Base-by-base conservation (phyloP, 2,113 vertebrate species). In the Sinosuthora webbiana region DNA sequence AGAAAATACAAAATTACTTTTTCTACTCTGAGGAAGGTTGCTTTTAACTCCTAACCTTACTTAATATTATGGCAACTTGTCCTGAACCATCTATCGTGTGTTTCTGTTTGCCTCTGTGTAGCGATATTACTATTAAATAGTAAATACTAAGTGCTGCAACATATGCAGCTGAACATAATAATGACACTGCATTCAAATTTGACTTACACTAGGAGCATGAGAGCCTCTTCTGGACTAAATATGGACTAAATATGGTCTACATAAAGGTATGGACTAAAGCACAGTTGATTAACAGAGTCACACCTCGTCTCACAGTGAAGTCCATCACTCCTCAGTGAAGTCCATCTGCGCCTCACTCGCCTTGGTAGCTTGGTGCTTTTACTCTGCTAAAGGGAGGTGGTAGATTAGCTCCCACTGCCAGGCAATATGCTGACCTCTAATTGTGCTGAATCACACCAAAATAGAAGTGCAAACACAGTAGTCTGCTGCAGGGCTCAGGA, bases 71-170 rank as follows among this genome's bases (percentile, higher is more conserved):
- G 4, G 3, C 10, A 42, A 35, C 14, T 39, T 85, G 10, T 76
- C 41, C 23, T 47, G 37, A 63, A 47, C 33, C 27, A 67, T 8
- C 35, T 71, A 22, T 27, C 11, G 33, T 18, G 45, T 37, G 2
- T 52, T 86, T 52, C 21, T 67, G 17, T 41, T 77, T 90, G 25
- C 4, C 83, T 56, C 28, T 70, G 28, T 59, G 42, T 11, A 57
- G 14, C 0, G 0, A 33, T 49, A 49, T 9, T 42, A 42, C 14
- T 47, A 37, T 47, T 39, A 68, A 35, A 55, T 10, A 74, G 22
- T 9, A 79, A 63, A 44, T 18, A 59, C 11, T 27, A 70, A 75
- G 17, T n/a, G 57, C 17, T 45, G 39, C 7, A 90, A n/a, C 21
- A 60, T 27, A 44, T 5, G 21, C 18, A 75, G 47, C 23, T 91